These are phyloP conservation scores for Epiperipatus broadwayi DNA, from an alignment of 2,888 invertebrate genomes.

Conservation along the genomic window DNA sequence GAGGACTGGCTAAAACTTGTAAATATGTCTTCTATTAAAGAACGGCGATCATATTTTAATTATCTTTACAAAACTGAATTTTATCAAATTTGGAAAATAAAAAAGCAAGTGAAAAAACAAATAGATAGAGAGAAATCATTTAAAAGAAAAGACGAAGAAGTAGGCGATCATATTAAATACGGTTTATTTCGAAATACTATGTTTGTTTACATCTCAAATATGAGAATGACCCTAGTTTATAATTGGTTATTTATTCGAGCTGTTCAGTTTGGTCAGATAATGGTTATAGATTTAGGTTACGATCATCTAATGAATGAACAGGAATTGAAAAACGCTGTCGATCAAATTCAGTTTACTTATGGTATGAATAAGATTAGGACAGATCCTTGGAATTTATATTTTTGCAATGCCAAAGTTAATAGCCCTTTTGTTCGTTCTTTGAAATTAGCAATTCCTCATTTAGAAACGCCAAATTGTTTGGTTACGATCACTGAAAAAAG, in stretches of 20 bases:
- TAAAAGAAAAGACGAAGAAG: constrained; percentile 6
- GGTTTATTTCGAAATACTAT: constrained; percentile 40
- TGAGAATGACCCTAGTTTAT: constrained; percentile 42
- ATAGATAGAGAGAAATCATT: not conserved
- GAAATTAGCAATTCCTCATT: too few species aligned
- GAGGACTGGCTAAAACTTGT: too few species aligned
- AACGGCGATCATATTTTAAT: too few species aligned
- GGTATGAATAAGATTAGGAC: constrained; percentile 48
- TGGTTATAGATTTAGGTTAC: constrained; percentile 66
- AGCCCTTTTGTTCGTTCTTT: too few species aligned
- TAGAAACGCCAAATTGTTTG: constrained; percentile 50
- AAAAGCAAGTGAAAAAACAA: constrained; percentile 12
- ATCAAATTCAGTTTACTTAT: constrained; percentile 52
- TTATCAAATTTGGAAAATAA: too few species aligned
- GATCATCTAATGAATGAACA: constrained; percentile 50
- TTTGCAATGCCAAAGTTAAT: constrained; percentile 55
- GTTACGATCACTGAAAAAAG: constrained; percentile 46
- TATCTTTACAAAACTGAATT: too few species aligned
- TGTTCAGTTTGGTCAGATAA: constrained; percentile 44
- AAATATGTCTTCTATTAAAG: too few species aligned
- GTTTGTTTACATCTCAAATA: constrained; percentile 43
- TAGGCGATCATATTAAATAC: constrained; percentile 29
- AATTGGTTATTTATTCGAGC: constrained; percentile 36
- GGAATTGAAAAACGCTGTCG: constrained; percentile 53
- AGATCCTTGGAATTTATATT: constrained; percentile 58